Evolutionary conservation across 2,888 invertebrate species (phyloP).

Genomic region (Drosophila subquinaria): DNA sequence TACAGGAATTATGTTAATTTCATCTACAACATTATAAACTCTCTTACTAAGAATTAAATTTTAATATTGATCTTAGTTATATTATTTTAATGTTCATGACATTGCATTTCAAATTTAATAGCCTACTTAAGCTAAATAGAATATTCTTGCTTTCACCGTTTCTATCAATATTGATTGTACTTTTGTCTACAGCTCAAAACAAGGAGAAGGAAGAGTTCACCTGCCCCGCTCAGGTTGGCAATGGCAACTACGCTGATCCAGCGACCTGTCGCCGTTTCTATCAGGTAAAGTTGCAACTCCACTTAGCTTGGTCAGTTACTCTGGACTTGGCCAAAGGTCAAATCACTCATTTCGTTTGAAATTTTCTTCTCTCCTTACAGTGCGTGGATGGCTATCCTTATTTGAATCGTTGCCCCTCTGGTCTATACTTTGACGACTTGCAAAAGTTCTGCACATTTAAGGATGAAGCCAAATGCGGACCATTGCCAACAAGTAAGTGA

Average conservation of each 20-base stretch:
- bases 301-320: not conserved
- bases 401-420: slow-evolving; percentile 94
- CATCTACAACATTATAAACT: too few species aligned
- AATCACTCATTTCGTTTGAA: not conserved
- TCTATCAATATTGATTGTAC: not conserved
- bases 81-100: too few species aligned
- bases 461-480: slow-evolving; percentile 95
- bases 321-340: not conserved
- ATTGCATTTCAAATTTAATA: too few species aligned
- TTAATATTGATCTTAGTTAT: too few species aligned
- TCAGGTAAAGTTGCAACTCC: slow-evolving; percentile 87
- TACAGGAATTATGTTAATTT: too few species aligned
- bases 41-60: too few species aligned
- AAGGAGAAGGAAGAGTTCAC: slow-evolving; percentile 88
- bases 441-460: slow-evolving; percentile 96
- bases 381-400: slow-evolving; percentile 96
- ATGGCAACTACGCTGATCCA: slow-evolving; percentile 96
- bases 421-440: slow-evolving; percentile 95
- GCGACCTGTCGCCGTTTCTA: slow-evolving; percentile 94
- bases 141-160: too few species aligned
- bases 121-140: too few species aligned
- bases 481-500: slow-evolving; percentile 93
- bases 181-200: slow-evolving; percentile 72
- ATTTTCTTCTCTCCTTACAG: slow-evolving; percentile 85
- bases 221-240: slow-evolving; percentile 93